Conservation (phyloP, 2,888 invertebrate genomes). For the Diachrysia chrysitis region DNA sequence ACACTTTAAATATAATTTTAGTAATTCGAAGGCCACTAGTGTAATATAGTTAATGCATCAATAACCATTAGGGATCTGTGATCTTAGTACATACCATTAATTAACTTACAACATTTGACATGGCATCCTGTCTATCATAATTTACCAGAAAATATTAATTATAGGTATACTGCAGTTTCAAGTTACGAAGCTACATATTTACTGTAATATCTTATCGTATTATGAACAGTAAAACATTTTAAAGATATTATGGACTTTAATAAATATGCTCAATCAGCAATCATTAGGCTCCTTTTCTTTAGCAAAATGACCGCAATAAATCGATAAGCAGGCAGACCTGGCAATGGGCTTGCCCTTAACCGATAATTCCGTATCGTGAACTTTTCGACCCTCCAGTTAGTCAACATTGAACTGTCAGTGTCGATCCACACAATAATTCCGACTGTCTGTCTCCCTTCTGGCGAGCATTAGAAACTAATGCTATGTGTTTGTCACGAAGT, state of each 20-base stretch:
- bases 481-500: constrained; percentile 15
- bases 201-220: too few species aligned
- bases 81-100: background rate
- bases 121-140: background rate
- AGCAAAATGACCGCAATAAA: background rate
- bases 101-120: background rate
- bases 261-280: background rate
- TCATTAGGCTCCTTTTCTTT: background rate
- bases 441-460: constrained; percentile 38
- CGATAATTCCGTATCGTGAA: constrained; percentile 54
- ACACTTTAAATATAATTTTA: constrained; percentile 1
- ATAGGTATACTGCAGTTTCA: too few species aligned
- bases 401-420: constrained; percentile 66
- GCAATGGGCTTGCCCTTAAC: constrained; percentile 60
- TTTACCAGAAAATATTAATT: background rate
- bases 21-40: background rate
- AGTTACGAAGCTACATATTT: too few species aligned
- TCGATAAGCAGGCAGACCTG: constrained; percentile 34
- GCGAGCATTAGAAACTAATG: background rate
- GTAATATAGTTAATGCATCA: constrained; percentile 1
- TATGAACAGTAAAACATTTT: too few species aligned
- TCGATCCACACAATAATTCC: constrained; percentile 34
- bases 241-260: too few species aligned
- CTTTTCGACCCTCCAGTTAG: constrained; percentile 61
- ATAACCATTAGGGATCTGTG: background rate